Conservation (phyloP, 2,888 invertebrate species). For the Carpatolechia fugitivella region DNA sequence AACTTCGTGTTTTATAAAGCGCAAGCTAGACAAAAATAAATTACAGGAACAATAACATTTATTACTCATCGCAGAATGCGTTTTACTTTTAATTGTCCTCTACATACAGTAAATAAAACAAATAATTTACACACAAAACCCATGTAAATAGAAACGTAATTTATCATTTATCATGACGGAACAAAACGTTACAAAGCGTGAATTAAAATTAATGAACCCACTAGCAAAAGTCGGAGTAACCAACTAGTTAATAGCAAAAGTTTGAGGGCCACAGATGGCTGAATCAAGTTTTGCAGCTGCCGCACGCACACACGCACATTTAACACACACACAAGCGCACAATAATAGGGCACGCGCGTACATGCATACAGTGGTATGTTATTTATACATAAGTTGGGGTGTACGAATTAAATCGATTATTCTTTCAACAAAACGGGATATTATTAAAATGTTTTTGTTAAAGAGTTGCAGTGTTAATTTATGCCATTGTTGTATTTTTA, state of each 20-base stretch:
- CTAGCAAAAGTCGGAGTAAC: constrained; percentile 18
- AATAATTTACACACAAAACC: too few species aligned
- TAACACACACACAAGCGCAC: constrained; percentile 26
- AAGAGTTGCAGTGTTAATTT: constrained; percentile 7
- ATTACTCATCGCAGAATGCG: too few species aligned
- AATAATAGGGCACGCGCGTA: constrained; percentile 20
- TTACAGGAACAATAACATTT: too few species aligned
- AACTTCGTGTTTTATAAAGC: too few species aligned
- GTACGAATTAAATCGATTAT: constrained; percentile 31
- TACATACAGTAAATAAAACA: too few species aligned
- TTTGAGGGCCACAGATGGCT: constrained; percentile 60
- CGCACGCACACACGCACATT: constrained; percentile 44
- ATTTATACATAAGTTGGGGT: constrained; percentile 30
- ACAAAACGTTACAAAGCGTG: background rate
- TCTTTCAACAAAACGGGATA: constrained; percentile 18
- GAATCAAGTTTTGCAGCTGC: constrained; percentile 75
- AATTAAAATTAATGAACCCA: background rate
- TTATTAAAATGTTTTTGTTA: background rate
- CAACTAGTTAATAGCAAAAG: constrained; percentile 43
- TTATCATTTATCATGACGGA: background rate
- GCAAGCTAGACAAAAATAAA: too few species aligned
- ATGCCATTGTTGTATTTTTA: background rate
- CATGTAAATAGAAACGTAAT: too few species aligned
- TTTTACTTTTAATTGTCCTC: too few species aligned
- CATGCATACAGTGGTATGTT: constrained; percentile 14